Conservation (phyloP, 2,113 vertebrate species). For the Equus quagga region DNA sequence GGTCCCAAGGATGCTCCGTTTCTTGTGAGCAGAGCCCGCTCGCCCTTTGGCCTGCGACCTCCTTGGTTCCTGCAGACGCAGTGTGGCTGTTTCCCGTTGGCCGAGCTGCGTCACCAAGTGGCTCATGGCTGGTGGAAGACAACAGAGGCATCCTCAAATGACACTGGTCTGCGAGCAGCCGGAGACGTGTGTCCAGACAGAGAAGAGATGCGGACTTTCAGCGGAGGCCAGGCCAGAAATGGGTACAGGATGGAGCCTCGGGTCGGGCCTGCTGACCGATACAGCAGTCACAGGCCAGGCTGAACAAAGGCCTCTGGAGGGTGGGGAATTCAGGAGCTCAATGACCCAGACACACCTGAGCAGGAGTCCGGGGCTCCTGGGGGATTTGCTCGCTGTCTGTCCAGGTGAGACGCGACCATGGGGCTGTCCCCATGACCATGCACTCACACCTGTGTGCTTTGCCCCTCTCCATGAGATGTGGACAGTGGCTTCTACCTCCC, state of each 20-base stretch:
- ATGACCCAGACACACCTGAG: too few species aligned
- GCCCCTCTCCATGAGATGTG: neutral
- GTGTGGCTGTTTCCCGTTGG: neutral
- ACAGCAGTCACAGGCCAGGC: neutral
- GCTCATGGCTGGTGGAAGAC: neutral
- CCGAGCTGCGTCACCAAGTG: neutral
- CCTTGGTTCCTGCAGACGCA: neutral
- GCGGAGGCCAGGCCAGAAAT: neutral
- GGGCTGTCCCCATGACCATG: neutral
- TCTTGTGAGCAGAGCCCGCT: neutral
- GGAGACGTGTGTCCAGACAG: neutral
- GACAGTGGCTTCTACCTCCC: neutral
- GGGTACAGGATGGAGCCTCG: accelerated
- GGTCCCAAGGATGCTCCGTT: neutral
- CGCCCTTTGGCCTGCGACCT: neutral
- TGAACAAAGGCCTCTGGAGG: neutral
- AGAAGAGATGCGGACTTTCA: neutral
- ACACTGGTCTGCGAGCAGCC: too few species aligned
- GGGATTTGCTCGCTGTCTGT: accelerated
- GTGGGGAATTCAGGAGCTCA: neutral
- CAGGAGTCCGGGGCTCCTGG: too few species aligned
- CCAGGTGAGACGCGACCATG: neutral
- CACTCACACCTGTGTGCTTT: neutral
- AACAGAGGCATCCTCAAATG: neutral
- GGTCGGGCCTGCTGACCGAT: accelerated